A percentile compares a stretch with the other conserved stretches of the same genome.
These are phyloP conservation scores for Amphibalanus amphitrite DNA, from an alignment of 1,140 invertebrate species.

Conservation along the genomic window DNA sequence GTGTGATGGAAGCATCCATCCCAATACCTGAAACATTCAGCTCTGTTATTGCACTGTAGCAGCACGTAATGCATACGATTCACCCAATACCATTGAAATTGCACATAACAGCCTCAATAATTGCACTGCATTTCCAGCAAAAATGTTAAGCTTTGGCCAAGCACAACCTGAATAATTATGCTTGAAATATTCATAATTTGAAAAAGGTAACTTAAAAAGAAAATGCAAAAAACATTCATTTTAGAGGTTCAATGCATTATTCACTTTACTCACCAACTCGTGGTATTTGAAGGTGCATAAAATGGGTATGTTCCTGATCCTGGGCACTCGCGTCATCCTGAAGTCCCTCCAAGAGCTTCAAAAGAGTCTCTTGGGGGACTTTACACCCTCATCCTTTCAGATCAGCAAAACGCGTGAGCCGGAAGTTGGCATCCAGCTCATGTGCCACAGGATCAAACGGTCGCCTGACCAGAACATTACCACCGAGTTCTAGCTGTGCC, in stretches of 20 bases:
- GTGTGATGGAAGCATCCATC: constrained; percentile 76
- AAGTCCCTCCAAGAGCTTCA: constrained; percentile 87
- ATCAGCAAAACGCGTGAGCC: constrained; percentile 90
- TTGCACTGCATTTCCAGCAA: no score
- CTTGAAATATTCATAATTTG: no score
- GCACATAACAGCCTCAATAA: no score
- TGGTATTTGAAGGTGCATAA: constrained; percentile 69
- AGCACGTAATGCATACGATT: no score
- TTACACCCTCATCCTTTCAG: constrained; percentile 99
- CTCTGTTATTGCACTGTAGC: no score
- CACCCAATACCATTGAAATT: no score
- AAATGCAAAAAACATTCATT: no score
- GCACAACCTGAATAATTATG: no score
- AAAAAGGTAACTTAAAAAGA: no score
- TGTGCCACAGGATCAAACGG: constrained; percentile 90
- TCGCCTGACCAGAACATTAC: constrained; percentile 57
- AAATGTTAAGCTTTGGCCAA: no score
- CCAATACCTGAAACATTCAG: constrained; percentile 48
- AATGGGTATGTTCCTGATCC: constrained; percentile 67
- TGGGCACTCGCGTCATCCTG: constrained; percentile 61
- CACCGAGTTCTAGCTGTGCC: constrained; percentile 63
- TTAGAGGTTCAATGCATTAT: no score
- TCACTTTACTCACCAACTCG: constrained; percentile 51
- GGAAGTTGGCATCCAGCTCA: constrained; percentile 83
- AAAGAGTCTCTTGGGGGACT: constrained; percentile 90